Conservation (phyloP, 2,888 invertebrate species). For the Synanthedon andrenaeformis region DNA sequence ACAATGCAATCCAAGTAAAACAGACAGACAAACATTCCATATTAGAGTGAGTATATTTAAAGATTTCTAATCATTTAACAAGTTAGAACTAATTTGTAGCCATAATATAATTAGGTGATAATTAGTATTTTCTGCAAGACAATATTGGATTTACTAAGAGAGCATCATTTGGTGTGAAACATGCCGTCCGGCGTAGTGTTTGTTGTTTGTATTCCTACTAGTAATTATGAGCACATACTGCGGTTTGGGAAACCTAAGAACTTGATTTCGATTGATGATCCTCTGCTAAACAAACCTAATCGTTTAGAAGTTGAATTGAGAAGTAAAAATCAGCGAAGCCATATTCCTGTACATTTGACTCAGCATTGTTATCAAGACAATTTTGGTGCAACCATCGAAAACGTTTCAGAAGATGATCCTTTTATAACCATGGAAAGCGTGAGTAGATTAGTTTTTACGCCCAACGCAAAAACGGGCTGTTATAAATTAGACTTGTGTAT, state of each 20-base stretch:
- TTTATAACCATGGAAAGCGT: conserved; percentile 78
- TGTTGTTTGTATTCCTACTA: conserved; percentile 76
- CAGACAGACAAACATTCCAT: too few relatives aligned
- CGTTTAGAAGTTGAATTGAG: conserved; percentile 45
- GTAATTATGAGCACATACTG: conserved; percentile 74
- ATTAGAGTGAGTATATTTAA: too few relatives aligned
- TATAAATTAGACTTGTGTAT: too few relatives aligned
- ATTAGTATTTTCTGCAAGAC: too few relatives aligned
- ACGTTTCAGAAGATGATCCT: conserved; percentile 56
- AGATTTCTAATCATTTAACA: too few relatives aligned
- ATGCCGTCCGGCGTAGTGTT: conserved; percentile 77
- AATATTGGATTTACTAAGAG: too few relatives aligned
- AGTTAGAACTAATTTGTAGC: too few relatives aligned
- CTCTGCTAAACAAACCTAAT: conserved; percentile 26
- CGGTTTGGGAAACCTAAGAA: conserved; percentile 61
- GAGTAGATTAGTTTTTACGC: conserved; percentile 18
- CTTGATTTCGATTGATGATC: conserved; percentile 26
- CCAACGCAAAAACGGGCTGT: too few relatives aligned
- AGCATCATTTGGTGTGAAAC: not conserved
- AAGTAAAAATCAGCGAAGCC: conserved; percentile 41
- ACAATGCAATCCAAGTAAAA: too few relatives aligned
- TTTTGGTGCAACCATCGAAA: conserved; percentile 37
- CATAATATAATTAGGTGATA: too few relatives aligned
- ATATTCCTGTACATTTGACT: conserved; percentile 50
- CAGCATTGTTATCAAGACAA: conserved; percentile 48